Conservation (phyloP, 2,113 vertebrate species). For the Pterocles gutturalis region DNA sequence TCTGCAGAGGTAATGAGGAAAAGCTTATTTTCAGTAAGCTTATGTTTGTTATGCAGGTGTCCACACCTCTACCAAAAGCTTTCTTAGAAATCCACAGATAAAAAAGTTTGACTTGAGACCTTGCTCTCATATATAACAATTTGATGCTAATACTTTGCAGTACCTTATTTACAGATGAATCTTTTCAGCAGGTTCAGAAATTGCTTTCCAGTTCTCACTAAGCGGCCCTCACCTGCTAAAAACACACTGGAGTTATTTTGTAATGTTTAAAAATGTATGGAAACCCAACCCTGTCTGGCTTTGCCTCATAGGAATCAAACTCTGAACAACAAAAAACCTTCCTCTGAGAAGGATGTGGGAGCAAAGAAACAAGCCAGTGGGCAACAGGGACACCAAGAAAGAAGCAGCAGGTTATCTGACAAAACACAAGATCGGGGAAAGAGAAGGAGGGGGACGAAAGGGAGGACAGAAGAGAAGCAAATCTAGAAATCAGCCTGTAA, state of each 20-base stretch:
- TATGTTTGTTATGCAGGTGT: background rate
- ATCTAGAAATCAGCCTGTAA: background rate
- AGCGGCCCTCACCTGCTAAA: background rate
- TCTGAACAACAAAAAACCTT: background rate
- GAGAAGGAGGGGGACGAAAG: background rate
- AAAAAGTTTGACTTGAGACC: background rate
- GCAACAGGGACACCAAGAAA: background rate
- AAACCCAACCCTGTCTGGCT: background rate
- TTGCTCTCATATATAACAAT: background rate
- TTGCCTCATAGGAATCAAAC: background rate
- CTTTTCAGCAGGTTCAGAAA: conserved; percentile 9
- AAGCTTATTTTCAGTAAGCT: background rate
- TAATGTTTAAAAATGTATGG: background rate
- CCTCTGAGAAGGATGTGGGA: background rate
- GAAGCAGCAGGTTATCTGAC: background rate
- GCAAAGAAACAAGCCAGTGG: background rate
- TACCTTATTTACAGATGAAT: background rate
- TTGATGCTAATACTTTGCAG: background rate
- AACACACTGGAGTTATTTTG: background rate
- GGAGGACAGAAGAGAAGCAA: background rate
- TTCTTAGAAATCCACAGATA: background rate
- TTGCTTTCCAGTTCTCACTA: background rate
- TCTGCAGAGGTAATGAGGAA: background rate
- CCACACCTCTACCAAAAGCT: background rate
- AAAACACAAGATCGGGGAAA: background rate